Evolutionary conservation across 2,797 vertebrate genomes (phyloP).

Genomic region (Cirrhinus mrigala): DNA sequence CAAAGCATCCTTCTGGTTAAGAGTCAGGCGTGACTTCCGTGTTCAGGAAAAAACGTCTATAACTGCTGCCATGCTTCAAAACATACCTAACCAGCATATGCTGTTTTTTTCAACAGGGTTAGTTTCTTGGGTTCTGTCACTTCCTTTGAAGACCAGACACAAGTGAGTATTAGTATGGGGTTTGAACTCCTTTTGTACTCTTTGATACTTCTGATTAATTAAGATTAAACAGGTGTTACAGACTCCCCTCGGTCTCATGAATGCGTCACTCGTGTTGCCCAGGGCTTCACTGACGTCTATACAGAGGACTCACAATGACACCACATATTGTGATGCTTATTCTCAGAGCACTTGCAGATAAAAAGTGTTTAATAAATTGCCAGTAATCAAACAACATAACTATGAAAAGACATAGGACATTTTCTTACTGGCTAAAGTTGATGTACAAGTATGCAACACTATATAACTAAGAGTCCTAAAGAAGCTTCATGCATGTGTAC

Average conservation of each 20-base stretch:
- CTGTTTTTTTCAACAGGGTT: too few species aligned
- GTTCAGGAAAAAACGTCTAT: too few species aligned
- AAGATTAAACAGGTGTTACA: constrained; percentile 11
- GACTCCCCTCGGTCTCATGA: not conserved
- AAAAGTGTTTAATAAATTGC: not conserved
- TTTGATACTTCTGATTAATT: constrained; percentile 29
- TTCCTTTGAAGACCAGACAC: not conserved
- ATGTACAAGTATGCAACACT: constrained; percentile 3
- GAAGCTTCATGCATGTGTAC: too few species aligned
- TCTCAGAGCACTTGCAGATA: not conserved
- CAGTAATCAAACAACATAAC: not conserved
- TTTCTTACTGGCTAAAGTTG: constrained; percentile 5
- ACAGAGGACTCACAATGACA: constrained; percentile 20
- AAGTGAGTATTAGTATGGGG: not conserved
- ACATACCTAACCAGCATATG: too few species aligned
- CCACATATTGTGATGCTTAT: constrained; percentile 9
- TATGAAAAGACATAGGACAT: not conserved
- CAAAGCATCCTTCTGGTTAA: too few species aligned
- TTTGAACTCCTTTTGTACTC: constrained; percentile 10
- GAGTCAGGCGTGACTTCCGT: too few species aligned
- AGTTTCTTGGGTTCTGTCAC: not conserved
- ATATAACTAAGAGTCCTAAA: constrained; percentile 10
- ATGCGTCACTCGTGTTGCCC: constrained; percentile 10
- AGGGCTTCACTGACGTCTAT: constrained; percentile 19
- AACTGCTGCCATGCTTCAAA: too few species aligned